Percentiles rank a stretch among this genome's conserved stretches.
Conservation (phyloP, 1,140 invertebrate species). For the Helicoverpa zea region DNA sequence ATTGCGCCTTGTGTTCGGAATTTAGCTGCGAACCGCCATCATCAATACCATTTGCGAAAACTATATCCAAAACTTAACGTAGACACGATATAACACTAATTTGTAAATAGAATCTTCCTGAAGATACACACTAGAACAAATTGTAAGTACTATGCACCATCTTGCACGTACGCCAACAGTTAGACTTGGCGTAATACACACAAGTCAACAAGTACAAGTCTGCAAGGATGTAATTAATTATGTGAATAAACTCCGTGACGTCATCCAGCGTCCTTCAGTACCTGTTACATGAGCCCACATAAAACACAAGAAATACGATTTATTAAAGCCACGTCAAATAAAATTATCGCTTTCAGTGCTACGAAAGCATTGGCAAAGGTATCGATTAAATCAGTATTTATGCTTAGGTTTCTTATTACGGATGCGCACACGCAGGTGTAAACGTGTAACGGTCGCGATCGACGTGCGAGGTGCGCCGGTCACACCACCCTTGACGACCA, state of each 20-base stretch:
- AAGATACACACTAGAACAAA: not conserved
- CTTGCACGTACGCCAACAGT: too few relatives aligned
- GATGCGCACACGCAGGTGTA: conserved; percentile 23
- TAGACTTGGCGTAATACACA: conserved; percentile 10
- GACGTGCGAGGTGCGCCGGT: conserved; percentile 57
- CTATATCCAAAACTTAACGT: too few relatives aligned
- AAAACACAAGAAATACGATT: not conserved
- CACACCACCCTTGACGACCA: conserved; percentile 68
- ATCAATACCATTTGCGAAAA: too few relatives aligned
- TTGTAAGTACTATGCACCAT: too few relatives aligned
- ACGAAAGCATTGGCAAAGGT: not conserved
- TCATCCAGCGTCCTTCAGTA: conserved; percentile 21
- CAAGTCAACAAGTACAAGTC: not conserved
- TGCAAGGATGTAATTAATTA: conserved; percentile 42
- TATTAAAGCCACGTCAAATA: not conserved
- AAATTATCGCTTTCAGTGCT: not conserved
- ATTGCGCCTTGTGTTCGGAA: too few relatives aligned
- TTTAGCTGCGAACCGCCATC: too few relatives aligned
- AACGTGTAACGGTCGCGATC: conserved; percentile 46
- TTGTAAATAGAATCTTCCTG: not conserved
- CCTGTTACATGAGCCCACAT: not conserved
- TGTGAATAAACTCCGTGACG: conserved; percentile 27
- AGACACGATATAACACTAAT: not conserved
- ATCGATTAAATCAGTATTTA: not conserved
- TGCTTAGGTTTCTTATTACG: conserved; percentile 20